Percentiles rank a stretch among this genome's conserved stretches.
Evolutionary conservation across 2,888 invertebrate species (phyloP).

Genomic region (Phorcus lineatus): DNA sequence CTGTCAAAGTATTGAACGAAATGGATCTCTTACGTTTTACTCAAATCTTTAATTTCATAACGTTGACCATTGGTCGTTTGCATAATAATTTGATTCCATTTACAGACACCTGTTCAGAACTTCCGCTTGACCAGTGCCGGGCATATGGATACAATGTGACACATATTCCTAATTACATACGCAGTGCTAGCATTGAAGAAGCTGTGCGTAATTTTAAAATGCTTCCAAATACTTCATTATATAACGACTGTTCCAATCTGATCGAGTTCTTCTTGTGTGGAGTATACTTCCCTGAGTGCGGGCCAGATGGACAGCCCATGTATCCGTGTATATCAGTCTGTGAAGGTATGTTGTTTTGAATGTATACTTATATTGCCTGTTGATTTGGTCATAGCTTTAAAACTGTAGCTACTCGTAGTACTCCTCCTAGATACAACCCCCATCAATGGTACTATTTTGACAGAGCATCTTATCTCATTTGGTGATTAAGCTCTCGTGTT

Average conservation of each 20-base stretch:
- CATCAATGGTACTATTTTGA: no score
- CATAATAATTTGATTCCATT: background rate
- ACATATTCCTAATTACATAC: background rate
- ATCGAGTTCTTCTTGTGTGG: slow-evolving; percentile 5
- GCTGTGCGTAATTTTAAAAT: background rate
- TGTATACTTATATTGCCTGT: background rate
- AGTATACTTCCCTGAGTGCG: slow-evolving; percentile 10
- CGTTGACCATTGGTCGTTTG: background rate
- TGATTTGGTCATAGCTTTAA: background rate
- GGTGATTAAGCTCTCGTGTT: no score
- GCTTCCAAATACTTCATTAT: background rate
- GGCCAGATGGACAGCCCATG: background rate
- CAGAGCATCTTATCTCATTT: no score
- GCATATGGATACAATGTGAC: background rate
- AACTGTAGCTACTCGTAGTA: no score
- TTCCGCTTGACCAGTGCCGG: background rate
- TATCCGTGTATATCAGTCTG: background rate
- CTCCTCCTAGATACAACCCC: no score
- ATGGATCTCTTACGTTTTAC: background rate
- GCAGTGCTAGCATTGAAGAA: background rate
- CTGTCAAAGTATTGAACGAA: no score
- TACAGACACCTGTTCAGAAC: background rate
- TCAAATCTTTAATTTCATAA: background rate
- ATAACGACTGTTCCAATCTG: background rate
- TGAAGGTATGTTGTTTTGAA: background rate